Evolutionary conservation across 2,888 invertebrate species (phyloP), one percentile per base, ranked within the genome.

Genomic region (Onchidella celtica): DNA sequence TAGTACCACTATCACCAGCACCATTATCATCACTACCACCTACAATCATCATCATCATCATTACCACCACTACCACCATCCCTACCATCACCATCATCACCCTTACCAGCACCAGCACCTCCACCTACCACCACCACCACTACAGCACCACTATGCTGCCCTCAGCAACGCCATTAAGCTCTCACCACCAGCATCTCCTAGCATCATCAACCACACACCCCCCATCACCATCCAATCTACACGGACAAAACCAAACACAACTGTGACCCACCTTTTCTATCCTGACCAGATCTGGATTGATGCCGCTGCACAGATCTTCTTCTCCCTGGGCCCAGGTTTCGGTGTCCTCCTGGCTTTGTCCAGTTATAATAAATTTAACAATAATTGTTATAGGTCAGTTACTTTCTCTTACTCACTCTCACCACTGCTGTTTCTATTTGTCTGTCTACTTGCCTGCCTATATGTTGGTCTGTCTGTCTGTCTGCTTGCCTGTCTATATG

Each of bases 241-340:
- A n/a, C n/a, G n/a, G n/a, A n/a, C n/a, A n/a, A n/a, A n/a, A n/a
- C 24, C 63, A 4, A 27, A 9, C 59, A 21, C 59, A 59, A 59
- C 21, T 3, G 24, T 59, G 21, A 21, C 24, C 3, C 59, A 4
- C 24, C 61, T 61, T 24, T 6, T 59, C 14, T 32, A 2, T 29
- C 24, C 59, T n/a, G n/a, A n/a, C 29, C 88, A 97, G 96, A 97
- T 97, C 11, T 98, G 98, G 98, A 96, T 97, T 78, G 97, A 97
- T 92, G 98, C 98, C 0, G 98, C 98, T 0, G 97, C 97, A 1
- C 98, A 98, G 94, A 97, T 98, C 88, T 98, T 98, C 94, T 98
- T 98, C 94, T 98, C 97, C 0, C 94, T 98, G 72, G 98, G 98
- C 21, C 98, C 98, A 0, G 98, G 98, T 0, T 98, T 98, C 91